phyloP scores from a whole-genome alignment of 2,888 invertebrate species.

The Dolichopus griseipennis region DNA sequence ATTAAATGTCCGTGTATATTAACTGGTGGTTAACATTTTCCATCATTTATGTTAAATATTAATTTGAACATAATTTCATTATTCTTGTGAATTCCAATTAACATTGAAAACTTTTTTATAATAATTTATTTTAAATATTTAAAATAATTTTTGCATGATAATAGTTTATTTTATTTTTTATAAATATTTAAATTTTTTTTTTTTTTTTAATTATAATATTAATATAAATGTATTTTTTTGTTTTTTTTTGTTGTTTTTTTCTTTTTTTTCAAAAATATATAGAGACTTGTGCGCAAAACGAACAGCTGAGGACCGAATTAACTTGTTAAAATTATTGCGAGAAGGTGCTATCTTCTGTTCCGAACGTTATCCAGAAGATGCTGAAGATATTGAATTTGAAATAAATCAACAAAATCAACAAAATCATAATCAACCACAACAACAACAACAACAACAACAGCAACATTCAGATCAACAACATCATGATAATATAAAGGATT shows the following conservation, averaged over 20 bases:
- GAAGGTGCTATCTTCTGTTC: conserved; percentile 42
- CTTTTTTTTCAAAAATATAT: conserved; percentile 27
- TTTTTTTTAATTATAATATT: too few species aligned
- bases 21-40: too few species aligned
- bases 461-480: conserved; percentile 22
- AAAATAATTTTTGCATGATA: too few species aligned
- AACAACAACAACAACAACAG: conserved; percentile 26
- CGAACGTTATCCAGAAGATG: conserved; percentile 41
- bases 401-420: conserved; percentile 27
- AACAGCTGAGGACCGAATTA: conserved; percentile 80
- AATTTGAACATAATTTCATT: too few species aligned
- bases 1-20: too few species aligned
- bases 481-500: conserved; percentile 15
- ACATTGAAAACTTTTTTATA: too few species aligned
- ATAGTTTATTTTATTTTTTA: too few species aligned
- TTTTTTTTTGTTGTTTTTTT: conserved; percentile 7
- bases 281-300: conserved; percentile 71
- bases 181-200: too few species aligned
- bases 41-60: too few species aligned
- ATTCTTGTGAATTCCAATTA: too few species aligned
- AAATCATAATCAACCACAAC: conserved; percentile 27
- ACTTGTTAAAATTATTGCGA: conserved; percentile 62
- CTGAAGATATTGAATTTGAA: conserved; percentile 39
- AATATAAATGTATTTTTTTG: conserved; percentile 15
- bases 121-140: too few species aligned